Base-by-base conservation (phyloP, 2,113 vertebrate species). In the Lepus europaeus region DNA sequence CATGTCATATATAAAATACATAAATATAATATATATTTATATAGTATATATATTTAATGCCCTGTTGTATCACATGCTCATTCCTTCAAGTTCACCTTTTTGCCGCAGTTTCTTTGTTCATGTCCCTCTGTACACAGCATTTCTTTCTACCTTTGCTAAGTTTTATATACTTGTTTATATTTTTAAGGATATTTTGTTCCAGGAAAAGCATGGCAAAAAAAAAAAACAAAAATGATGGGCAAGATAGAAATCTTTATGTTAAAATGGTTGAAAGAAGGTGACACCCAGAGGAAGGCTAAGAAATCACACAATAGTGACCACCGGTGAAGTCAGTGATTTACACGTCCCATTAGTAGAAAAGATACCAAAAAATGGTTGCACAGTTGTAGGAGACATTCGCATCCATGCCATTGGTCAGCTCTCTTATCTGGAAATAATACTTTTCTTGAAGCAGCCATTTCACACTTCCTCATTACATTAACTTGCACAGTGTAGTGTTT, bases 401-500 rank as follows among this genome's bases (percentile, higher is more conserved):
- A 27, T 6, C 31, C 5, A 31, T 0, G 8, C 9, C 53, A 74
- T 14, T 13, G 73, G n/a, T 36, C 85, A 87, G 31, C 16, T 73
- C 64, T 94, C 61, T 63, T 27, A 29, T 63, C 31, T 39, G 61
- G 80, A 86, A 70, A 84, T 45, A 31, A 39, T 63, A 79, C 91
- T 90, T 66, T 6, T 70, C 79, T n/a, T 22, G 63, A 88, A 93
- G 69, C 76, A 87, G 33, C 78, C 31, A 51, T 68, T 86, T 72
- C 53, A 39, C 16, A 59, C 17, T 84, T 79, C 19, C 51, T 36
- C 64, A 59, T 80, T n/a, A 36, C 1, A 23, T 49, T 61, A 61
- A 68, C 11, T 87, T 22, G n/a, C 23, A 72, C 3, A 64, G 63
- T 45, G 61, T 87, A 82, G 70, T 56, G 19, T 36, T 70, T 70